phyloP scores from a whole-genome alignment of 1,140 invertebrate species.

The Cephus cinctus region DNA sequence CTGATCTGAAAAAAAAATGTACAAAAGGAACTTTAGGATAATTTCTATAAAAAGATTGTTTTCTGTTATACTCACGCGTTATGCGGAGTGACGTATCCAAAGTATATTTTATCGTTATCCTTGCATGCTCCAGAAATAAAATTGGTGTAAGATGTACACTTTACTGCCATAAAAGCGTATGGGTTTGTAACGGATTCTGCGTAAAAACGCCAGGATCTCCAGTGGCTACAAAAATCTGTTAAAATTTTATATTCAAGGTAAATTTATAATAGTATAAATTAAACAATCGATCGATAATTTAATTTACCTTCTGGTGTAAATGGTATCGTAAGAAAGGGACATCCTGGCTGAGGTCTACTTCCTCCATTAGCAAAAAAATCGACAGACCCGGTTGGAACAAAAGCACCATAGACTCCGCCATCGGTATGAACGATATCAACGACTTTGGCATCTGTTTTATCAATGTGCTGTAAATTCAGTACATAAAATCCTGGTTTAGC shows the following conservation, averaged over 20 bases:
- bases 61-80: slow-evolving; percentile 19
- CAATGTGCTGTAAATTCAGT: slow-evolving; percentile 60
- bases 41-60: neutral
- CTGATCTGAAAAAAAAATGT: slow-evolving; percentile 16
- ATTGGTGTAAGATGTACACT: slow-evolving; percentile 25
- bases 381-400: slow-evolving; percentile 58
- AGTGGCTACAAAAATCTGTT: slow-evolving; percentile 64
- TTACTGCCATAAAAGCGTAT: slow-evolving; percentile 48
- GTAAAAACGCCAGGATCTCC: slow-evolving; percentile 63
- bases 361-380: slow-evolving; percentile 67
- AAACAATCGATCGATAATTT: neutral
- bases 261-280: neutral
- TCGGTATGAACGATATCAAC: slow-evolving; percentile 73
- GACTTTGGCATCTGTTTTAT: slow-evolving; percentile 63
- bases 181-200: slow-evolving; percentile 57
- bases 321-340: slow-evolving; percentile 37
- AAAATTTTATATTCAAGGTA: slow-evolving; percentile 1
- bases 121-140: slow-evolving; percentile 12
- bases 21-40: neutral
- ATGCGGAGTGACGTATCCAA: slow-evolving; percentile 19
- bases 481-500: slow-evolving; percentile 63
- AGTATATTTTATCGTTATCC: slow-evolving; percentile 15
- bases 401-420: slow-evolving; percentile 60
- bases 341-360: slow-evolving; percentile 60
- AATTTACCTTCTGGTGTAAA: slow-evolving; percentile 50